Evolutionary conservation across 2,797 vertebrate species (phyloP).

Genomic region (Borostomias antarcticus): DNA sequence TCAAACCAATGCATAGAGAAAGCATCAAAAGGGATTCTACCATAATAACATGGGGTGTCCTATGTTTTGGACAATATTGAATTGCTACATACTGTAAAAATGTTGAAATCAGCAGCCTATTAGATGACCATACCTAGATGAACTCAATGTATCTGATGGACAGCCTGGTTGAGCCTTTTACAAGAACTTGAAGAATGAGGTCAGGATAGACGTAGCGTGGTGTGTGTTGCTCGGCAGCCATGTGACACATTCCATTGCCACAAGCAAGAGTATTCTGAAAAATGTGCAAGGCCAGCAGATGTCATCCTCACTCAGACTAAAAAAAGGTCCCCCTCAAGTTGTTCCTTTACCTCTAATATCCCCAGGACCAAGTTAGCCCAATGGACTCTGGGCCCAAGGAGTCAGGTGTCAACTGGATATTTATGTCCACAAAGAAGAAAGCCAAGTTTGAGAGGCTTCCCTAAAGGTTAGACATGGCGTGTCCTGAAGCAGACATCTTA

Average conservation of each 20-base stretch:
- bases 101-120: no score
- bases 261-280: not conserved
- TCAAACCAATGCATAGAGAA: no score
- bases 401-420: conserved; percentile 12
- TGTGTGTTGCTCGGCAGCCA: not conserved
- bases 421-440: conserved; percentile 3
- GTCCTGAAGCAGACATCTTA: not conserved
- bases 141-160: no score
- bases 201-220: no score
- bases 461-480: not conserved
- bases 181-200: no score
- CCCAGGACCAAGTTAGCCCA: not conserved
- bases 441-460: not conserved
- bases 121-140: no score
- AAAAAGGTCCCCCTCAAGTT: not conserved
- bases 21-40: no score
- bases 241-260: no score
- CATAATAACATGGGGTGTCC: no score
- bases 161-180: no score
- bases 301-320: not conserved
- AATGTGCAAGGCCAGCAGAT: not conserved
- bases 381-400: conserved; percentile 13
- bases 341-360: not conserved
- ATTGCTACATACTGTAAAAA: no score
- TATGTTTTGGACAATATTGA: no score